phyloP scores from a whole-genome alignment of 2,797 vertebrate genomes.

The Enteromius thamalakanensis region DNA sequence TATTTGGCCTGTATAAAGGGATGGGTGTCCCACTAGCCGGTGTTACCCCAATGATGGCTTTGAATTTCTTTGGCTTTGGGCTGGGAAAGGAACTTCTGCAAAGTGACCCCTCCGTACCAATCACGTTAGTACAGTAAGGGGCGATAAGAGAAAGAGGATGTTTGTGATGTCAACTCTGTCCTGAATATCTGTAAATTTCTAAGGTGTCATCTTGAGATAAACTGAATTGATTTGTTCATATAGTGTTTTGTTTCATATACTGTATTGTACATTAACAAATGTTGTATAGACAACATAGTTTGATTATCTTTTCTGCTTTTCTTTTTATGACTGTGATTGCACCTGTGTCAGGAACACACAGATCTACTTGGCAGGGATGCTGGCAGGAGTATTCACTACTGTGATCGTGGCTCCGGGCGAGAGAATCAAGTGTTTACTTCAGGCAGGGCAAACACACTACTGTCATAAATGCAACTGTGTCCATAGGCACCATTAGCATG shows the following conservation, averaged over 20 bases:
- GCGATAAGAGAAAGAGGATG: too few species aligned
- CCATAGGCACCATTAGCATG: slow-evolving; percentile 6
- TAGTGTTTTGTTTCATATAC: neutral
- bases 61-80: slow-evolving; percentile 81
- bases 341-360: slow-evolving; percentile 68
- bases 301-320: slow-evolving; percentile 4
- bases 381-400: slow-evolving; percentile 78
- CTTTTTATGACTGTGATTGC: neutral
- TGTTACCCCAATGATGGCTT: slow-evolving; percentile 81
- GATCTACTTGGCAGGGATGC: slow-evolving; percentile 76
- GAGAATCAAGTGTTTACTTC: slow-evolving; percentile 82
- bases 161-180: neutral
- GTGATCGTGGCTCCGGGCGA: slow-evolving; percentile 80
- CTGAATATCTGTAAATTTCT: neutral
- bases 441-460: slow-evolving; percentile 64
- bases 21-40: slow-evolving; percentile 80
- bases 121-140: slow-evolving; percentile 70
- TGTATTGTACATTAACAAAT: neutral
- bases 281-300: neutral
- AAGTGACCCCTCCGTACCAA: slow-evolving; percentile 63
- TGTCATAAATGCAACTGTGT: slow-evolving; percentile 17
- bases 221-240: neutral
- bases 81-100: slow-evolving; percentile 81
- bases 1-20: slow-evolving; percentile 80
- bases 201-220: neutral